These are phyloP conservation scores for Uria aalge DNA, from an alignment of 2,113 vertebrate genomes.

Conservation along the genomic window DNA sequence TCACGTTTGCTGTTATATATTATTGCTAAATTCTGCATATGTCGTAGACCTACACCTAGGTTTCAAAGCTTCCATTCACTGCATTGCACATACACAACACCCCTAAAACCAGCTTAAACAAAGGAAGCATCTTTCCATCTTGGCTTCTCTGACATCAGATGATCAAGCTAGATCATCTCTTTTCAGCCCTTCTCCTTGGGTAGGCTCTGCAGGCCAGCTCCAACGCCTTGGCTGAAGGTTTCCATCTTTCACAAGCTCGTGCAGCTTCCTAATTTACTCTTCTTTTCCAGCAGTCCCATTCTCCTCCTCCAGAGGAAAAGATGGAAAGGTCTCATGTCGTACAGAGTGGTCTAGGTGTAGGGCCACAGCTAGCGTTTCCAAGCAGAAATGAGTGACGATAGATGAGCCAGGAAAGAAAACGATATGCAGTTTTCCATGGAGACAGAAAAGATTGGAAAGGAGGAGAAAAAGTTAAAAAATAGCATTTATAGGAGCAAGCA, in stretches of 20 bases:
- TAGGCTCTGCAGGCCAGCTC: neutral
- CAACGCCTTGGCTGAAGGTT: neutral
- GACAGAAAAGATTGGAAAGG: neutral
- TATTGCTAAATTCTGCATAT: neutral
- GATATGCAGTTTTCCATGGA: neutral
- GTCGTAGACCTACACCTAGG: neutral
- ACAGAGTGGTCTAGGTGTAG: no score
- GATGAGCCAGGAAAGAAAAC: neutral
- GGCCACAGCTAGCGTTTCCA: neutral
- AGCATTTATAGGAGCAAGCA: neutral
- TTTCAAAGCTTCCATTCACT: neutral
- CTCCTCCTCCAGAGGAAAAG: neutral
- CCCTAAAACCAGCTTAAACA: neutral
- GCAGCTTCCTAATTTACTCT: neutral
- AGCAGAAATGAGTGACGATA: neutral
- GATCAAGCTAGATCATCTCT: neutral
- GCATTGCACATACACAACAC: neutral
- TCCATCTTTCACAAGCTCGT: neutral
- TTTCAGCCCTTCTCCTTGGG: neutral
- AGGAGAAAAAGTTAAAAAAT: neutral
- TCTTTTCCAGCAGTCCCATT: neutral
- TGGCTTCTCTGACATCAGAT: neutral
- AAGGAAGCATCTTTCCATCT: neutral
- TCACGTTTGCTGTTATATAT: neutral
- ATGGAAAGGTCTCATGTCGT: neutral